These are phyloP conservation scores for Hydraecia micacea DNA, from an alignment of 2,888 invertebrate genomes.

Conservation along the genomic window DNA sequence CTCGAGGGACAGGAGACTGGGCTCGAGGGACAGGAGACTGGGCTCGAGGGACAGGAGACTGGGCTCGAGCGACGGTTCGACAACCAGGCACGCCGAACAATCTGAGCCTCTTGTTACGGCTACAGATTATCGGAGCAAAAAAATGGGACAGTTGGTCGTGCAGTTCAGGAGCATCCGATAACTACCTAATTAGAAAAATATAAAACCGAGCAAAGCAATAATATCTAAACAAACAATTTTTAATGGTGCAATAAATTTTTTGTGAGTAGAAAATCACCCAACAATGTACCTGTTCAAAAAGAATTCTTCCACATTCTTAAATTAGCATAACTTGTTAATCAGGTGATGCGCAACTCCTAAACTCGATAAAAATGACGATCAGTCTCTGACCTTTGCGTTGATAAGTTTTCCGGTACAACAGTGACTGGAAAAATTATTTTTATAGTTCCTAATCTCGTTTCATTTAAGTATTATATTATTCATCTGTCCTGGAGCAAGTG, in stretches of 20 bases:
- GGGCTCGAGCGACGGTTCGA: too few species aligned
- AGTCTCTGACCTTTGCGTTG: conserved; percentile 22
- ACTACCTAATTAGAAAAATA: not conserved
- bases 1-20: too few species aligned
- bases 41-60: too few species aligned
- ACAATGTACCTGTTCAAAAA: not conserved
- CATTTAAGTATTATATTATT: not conserved
- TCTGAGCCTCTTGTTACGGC: too few species aligned
- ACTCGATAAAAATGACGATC: not conserved
- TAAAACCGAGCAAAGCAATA: not conserved
- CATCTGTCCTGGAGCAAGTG: not conserved
- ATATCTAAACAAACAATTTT: not conserved
- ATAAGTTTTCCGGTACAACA: conserved; percentile 7
- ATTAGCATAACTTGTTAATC: conserved; percentile 25
- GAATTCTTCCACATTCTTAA: not conserved
- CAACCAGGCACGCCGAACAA: too few species aligned
- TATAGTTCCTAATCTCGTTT: not conserved
- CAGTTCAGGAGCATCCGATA: too few species aligned
- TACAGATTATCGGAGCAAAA: too few species aligned
- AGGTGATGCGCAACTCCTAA: conserved; percentile 13
- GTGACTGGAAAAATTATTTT: not conserved
- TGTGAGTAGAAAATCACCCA: not conserved
- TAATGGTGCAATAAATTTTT: not conserved
- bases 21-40: too few species aligned
- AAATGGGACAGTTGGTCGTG: too few species aligned